phyloP scores from a whole-genome alignment of 2,888 invertebrate species.

The Chrysolina americana region DNA sequence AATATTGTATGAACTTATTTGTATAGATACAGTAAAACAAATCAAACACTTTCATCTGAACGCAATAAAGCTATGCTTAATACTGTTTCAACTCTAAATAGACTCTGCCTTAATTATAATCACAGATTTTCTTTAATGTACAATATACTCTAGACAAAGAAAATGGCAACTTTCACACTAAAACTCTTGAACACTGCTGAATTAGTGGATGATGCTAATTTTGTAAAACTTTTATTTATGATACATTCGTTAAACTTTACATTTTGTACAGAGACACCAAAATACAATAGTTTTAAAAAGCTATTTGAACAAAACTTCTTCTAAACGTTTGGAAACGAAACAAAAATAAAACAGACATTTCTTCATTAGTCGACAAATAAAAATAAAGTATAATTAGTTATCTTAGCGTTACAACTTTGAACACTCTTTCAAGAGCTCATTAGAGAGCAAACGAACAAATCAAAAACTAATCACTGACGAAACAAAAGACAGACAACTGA shows the following conservation, averaged over 20 bases:
- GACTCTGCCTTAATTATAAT: conserved; percentile 55
- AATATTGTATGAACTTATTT: conserved; percentile 38
- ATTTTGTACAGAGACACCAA: conserved; percentile 42
- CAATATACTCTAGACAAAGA: conserved; percentile 31
- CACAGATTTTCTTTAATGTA: conserved; percentile 52
- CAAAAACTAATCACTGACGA: background rate
- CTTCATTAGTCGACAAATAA: background rate
- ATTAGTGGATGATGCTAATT: background rate
- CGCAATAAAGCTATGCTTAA: conserved; percentile 45
- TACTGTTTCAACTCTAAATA: conserved; percentile 47
- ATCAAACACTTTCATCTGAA: conserved; percentile 13
- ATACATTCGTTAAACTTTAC: conserved; percentile 31
- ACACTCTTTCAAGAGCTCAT: conserved; percentile 5
- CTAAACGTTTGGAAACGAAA: background rate
- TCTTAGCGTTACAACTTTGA: background rate
- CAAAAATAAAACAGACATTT: background rate
- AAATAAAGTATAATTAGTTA: background rate
- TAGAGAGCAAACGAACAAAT: background rate
- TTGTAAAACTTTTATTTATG: conserved; percentile 20
- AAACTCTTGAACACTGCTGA: conserved; percentile 9
- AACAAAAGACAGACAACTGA: background rate
- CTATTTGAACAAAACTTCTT: background rate
- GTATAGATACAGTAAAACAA: conserved; percentile 23
- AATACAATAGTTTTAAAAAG: conserved; percentile 34
- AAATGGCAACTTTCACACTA: conserved; percentile 26